Conservation (phyloP, 2,113 vertebrate genomes). For the Phainopepla nitens region DNA sequence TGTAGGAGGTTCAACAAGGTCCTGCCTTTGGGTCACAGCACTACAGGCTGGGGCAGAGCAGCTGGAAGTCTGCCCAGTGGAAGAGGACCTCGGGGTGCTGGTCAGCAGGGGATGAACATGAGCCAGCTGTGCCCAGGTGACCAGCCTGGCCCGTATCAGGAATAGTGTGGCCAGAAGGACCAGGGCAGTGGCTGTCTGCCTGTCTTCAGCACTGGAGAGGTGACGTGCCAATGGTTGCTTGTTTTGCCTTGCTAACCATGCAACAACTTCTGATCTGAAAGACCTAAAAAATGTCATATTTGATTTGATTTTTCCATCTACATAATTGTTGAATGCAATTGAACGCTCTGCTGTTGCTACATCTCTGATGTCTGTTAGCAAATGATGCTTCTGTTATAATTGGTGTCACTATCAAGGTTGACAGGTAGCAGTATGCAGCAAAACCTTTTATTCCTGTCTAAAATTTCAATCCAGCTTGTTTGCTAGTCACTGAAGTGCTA, state of each 20-base stretch:
- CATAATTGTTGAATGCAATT: neutral
- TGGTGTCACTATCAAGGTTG: neutral
- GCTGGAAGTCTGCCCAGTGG: neutral
- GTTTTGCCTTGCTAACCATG: neutral
- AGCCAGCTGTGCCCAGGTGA: neutral
- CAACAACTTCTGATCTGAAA: neutral
- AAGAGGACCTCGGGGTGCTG: neutral
- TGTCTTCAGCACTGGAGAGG: neutral
- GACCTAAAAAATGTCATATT: neutral
- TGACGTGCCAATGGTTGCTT: neutral
- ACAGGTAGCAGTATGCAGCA: neutral
- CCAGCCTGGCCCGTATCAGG: neutral
- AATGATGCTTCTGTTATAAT: neutral
- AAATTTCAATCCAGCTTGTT: neutral
- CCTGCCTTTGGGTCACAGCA: neutral
- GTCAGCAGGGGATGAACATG: neutral
- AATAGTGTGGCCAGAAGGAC: neutral
- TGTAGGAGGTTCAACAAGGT: neutral
- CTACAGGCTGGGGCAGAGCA: neutral
- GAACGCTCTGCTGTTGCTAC: neutral
- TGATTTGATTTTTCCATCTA: neutral
- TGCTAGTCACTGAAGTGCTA: neutral
- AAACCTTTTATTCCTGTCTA: neutral
- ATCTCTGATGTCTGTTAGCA: neutral
- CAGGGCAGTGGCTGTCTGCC: too few relatives aligned